A percentile compares a stretch with the other conserved stretches of the same genome.
Evolutionary conservation across 2,888 invertebrate species (phyloP).

Genomic region (Caenorhabditis sp.): DNA sequence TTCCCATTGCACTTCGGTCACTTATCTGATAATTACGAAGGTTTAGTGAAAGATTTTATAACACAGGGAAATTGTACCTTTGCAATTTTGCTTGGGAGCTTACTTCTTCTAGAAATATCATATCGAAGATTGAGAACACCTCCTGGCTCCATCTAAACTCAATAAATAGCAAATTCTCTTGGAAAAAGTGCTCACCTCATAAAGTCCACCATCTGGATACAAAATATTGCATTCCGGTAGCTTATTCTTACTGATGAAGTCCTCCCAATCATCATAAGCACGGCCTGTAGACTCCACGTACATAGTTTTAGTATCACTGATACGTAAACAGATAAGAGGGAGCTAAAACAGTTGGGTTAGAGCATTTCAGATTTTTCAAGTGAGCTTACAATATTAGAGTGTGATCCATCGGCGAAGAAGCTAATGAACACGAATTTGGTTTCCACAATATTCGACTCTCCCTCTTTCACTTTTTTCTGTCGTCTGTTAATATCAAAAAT

Average conservation of each 20-base stretch:
- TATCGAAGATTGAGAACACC: slow-evolving; percentile 46
- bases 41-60: background rate
- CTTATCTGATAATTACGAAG: slow-evolving; percentile 17
- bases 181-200: slow-evolving; percentile 37
- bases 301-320: slow-evolving; percentile 33
- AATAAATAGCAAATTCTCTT: background rate
- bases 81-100: slow-evolving; percentile 55
- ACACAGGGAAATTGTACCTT: slow-evolving; percentile 4
- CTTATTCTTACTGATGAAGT: slow-evolving; percentile 56
- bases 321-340: slow-evolving; percentile 45
- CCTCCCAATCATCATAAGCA: slow-evolving; percentile 59
- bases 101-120: slow-evolving; percentile 50
- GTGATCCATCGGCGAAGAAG: slow-evolving; percentile 55
- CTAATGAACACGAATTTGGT: slow-evolving; percentile 56
- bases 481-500: slow-evolving; percentile 54
- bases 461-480: slow-evolving; percentile 42
- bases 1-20: slow-evolving; percentile 56
- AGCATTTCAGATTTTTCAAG: background rate
- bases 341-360: slow-evolving; percentile 40
- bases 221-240: slow-evolving; percentile 55
- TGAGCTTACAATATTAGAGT: slow-evolving; percentile 44
- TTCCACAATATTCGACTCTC: slow-evolving; percentile 47
- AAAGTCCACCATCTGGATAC: slow-evolving; percentile 47
- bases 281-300: slow-evolving; percentile 53
- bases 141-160: slow-evolving; percentile 47